Base-by-base conservation (phyloP, 2,888 invertebrate genomes). In the Caenorhabditis doughertyi region DNA sequence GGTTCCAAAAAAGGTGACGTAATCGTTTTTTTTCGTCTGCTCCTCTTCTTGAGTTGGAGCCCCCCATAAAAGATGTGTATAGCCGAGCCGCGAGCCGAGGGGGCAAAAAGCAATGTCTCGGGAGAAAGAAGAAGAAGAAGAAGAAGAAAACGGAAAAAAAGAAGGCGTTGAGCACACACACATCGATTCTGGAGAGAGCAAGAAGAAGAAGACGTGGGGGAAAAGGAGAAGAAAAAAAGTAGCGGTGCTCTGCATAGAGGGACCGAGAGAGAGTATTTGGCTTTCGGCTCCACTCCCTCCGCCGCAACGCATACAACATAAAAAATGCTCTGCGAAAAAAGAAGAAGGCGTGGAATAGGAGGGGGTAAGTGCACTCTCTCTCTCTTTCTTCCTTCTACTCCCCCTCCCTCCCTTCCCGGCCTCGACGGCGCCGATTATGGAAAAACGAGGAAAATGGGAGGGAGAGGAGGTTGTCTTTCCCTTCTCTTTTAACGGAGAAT, bases 361-460 rank as follows among this genome's bases (percentile, higher is more conserved):
- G 25, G 35, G 29, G 11, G 25, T 42, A 51, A 49, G 62, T 53
- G 62, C 73, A 73, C 73, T 16, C 32, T 32, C 49, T 47, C 18
- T n/a, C 25, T 39, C 55, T 32, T 5, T 27, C 21, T 21, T n/a
- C n/a, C 49, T 29, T 39, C 18, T 23, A 13, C 72, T 29, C 3
- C 13, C 29, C 25, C 55, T 11, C 58, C 8, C 29, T 32, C 11
- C 29, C 21, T 21, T 11, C 27, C 13, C 29, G 11, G 16, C 16
- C n/a, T n/a, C n/a, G 13, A 13, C 72, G 7, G 9, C 47, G 29
- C 32, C 76, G 76, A 76, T 76, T 76, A 76, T 76, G 76, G 76
- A 76, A 76, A 76, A 67, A 47, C 44, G 51, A 55, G 68, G 42
- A 58, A 49, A 39, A 44, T 51, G 49, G 62, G 18, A 25, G 21